These are phyloP conservation scores for Endomychus coccineus DNA, from an alignment of 2,888 invertebrate species.

Conservation along the genomic window DNA sequence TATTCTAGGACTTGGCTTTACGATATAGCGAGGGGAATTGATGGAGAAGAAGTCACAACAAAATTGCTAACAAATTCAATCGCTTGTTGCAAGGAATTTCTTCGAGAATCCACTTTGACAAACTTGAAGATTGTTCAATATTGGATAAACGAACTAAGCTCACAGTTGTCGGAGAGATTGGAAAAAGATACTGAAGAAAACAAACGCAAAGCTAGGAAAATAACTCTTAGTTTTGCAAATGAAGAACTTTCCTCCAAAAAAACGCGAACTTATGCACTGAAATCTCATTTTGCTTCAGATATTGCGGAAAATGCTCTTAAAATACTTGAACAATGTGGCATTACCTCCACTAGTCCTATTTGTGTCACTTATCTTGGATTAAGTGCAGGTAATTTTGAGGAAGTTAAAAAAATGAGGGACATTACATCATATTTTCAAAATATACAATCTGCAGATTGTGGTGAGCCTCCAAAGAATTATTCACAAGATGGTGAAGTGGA, in stretches of 20 bases:
- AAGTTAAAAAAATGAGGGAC: constrained; percentile 46
- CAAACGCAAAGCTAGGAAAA: constrained; percentile 68
- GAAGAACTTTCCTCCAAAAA: constrained; percentile 47
- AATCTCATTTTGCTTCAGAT: constrained; percentile 57
- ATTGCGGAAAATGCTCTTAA: constrained; percentile 61
- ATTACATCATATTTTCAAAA: constrained; percentile 33
- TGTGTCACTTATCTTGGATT: constrained; percentile 65
- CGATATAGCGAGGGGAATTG: constrained; percentile 79
- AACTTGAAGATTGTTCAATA: constrained; percentile 60
- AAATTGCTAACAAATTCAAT: constrained; percentile 86
- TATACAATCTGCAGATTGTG: too few species aligned
- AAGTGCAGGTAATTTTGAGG: constrained; percentile 74
- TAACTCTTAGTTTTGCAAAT: constrained; percentile 66
- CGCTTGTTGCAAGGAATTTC: constrained; percentile 92
- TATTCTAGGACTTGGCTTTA: constrained; percentile 73
- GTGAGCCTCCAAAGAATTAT: too few species aligned
- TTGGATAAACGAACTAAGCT: constrained; percentile 75
- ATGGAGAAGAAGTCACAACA: constrained; percentile 77
- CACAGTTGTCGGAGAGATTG: constrained; percentile 77
- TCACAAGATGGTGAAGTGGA: too few species aligned
- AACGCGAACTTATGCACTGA: constrained; percentile 60
- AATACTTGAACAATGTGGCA: constrained; percentile 53
- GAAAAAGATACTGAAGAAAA: constrained; percentile 74
- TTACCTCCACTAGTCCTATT: constrained; percentile 33
- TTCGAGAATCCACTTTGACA: constrained; percentile 66